Conservation (phyloP, 2,113 vertebrate genomes). For the Chlorodrepanis virens region DNA sequence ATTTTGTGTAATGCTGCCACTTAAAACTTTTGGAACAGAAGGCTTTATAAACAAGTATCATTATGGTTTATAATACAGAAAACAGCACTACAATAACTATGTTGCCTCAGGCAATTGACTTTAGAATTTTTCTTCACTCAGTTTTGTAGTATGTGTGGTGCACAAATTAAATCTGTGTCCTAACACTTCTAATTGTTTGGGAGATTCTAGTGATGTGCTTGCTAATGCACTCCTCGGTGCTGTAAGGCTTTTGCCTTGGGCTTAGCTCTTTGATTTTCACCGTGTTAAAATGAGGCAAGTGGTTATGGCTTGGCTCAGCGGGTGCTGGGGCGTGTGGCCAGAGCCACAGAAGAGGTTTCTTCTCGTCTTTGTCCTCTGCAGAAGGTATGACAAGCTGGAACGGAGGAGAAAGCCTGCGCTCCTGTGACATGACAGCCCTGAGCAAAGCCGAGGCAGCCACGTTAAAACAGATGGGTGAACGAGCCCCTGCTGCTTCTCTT, state of each 20-base stretch:
- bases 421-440: background rate
- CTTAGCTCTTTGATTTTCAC: background rate
- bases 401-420: fast-evolving
- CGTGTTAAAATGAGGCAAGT: background rate
- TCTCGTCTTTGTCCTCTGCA: background rate
- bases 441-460: background rate
- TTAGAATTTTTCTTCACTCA: background rate
- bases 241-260: background rate
- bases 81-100: background rate
- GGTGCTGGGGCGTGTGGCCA: background rate
- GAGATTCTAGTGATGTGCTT: background rate
- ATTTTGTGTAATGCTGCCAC: background rate
- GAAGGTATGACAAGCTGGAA: background rate
- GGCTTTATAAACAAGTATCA: background rate
- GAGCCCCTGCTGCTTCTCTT: background rate
- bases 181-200: background rate
- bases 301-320: background rate
- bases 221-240: background rate
- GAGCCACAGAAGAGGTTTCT: background rate
- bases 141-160: background rate
- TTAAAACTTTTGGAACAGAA: background rate
- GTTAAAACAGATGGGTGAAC: background rate
- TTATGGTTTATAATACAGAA: background rate
- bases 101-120: background rate
- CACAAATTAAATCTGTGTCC: background rate